phyloP scores from a whole-genome alignment of 2,888 invertebrate species.

The Drosophila demipolita region DNA sequence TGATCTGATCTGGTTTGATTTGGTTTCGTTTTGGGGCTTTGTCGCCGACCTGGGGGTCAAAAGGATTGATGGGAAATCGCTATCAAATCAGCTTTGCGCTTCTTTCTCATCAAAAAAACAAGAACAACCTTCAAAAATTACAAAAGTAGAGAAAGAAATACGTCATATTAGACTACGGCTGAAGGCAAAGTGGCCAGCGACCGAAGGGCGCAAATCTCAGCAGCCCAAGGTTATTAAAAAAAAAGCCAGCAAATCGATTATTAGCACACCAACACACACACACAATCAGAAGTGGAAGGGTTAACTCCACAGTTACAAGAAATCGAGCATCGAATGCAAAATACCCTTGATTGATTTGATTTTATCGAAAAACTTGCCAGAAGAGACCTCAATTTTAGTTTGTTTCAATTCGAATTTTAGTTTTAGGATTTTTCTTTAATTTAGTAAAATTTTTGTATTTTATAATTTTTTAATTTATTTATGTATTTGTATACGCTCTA shows the following conservation, averaged over 20 bases:
- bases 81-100: constrained; percentile 67
- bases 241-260: constrained; percentile 75
- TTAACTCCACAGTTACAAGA: constrained; percentile 20
- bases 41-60: constrained; percentile 14
- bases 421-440: neutral
- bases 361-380: neutral
- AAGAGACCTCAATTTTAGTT: neutral
- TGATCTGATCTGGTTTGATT: constrained; percentile 18
- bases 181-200: constrained; percentile 2
- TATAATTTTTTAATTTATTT: neutral
- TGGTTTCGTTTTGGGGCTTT: constrained; percentile 18
- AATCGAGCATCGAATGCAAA: neutral
- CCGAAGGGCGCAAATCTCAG: constrained; percentile 38
- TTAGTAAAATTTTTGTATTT: too few species aligned
- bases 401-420: neutral
- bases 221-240: constrained; percentile 71
- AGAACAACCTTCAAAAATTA: constrained; percentile 29
- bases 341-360: neutral
- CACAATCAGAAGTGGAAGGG: constrained; percentile 30
- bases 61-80: constrained; percentile 53
- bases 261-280: constrained; percentile 51
- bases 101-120: constrained; percentile 32
- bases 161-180: constrained; percentile 36
- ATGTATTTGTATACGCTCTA: too few species aligned
- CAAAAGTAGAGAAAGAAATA: constrained; percentile 28